These are phyloP conservation scores for Suricata suricatta DNA, from an alignment of 2,113 vertebrate genomes.

Conservation along the genomic window DNA sequence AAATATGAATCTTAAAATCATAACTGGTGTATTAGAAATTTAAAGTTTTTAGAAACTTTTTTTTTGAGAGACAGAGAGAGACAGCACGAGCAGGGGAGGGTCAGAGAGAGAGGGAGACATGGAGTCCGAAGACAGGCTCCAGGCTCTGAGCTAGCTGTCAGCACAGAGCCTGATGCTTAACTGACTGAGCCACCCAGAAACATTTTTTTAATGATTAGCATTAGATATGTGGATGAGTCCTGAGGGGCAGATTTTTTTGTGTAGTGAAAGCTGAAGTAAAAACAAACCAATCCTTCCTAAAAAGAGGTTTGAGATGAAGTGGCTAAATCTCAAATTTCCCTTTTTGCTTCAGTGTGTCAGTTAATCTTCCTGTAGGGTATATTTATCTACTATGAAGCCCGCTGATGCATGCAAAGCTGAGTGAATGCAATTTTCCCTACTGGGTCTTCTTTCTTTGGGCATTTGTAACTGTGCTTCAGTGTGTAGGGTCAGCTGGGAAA, in stretches of 20 bases:
- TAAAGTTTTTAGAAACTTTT: constrained; percentile 33
- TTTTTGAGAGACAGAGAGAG: background rate
- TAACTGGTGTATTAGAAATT: background rate
- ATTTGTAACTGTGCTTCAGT: constrained; percentile 84
- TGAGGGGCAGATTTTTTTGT: background rate
- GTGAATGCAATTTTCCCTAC: constrained; percentile 82
- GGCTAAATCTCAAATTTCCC: constrained; percentile 77
- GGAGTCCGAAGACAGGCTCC: too few species aligned
- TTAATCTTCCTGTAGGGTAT: constrained; percentile 89
- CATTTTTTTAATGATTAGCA: background rate
- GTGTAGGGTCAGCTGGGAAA: constrained; percentile 87
- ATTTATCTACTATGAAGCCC: constrained; percentile 91
- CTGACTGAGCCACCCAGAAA: too few species aligned
- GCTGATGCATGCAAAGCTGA: constrained; percentile 90
- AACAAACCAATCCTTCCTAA: constrained; percentile 58
- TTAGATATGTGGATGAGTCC: background rate
- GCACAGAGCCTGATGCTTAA: too few species aligned
- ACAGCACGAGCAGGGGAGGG: too few species aligned
- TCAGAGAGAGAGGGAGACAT: too few species aligned
- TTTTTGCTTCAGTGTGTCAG: constrained; percentile 87
- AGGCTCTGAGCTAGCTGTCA: too few species aligned
- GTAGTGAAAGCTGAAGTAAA: constrained; percentile 20
- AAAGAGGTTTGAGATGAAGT: constrained; percentile 79
- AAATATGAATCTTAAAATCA: background rate
- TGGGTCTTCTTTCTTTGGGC: constrained; percentile 81